phyloP scores from a whole-genome alignment of 2,113 vertebrate genomes.

The Garra rufa region DNA sequence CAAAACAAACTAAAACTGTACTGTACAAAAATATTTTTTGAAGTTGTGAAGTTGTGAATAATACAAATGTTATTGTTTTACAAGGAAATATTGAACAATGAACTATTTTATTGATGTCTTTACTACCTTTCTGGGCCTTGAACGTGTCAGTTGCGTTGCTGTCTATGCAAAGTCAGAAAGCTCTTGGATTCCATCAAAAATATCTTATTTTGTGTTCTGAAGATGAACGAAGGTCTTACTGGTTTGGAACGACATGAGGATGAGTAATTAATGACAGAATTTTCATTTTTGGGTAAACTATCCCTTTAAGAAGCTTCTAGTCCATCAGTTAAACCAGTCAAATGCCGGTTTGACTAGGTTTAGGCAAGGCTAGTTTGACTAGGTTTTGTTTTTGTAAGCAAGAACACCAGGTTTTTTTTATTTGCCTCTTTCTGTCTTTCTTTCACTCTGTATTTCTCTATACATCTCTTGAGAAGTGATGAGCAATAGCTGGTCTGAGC shows the following conservation, averaged over 20 bases:
- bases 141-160: too few species aligned
- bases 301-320: background rate
- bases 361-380: background rate
- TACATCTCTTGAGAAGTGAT: conserved; percentile 9
- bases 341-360: background rate
- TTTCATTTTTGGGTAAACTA: too few species aligned
- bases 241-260: too few species aligned
- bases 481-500: conserved; percentile 25
- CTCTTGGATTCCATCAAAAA: too few species aligned
- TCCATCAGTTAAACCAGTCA: background rate
- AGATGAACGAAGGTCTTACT: too few species aligned
- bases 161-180: too few species aligned
- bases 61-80: background rate
- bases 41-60: too few species aligned
- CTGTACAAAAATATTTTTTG: background rate
- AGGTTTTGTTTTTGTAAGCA: background rate
- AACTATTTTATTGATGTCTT: too few species aligned
- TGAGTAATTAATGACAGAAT: too few species aligned
- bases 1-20: background rate
- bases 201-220: too few species aligned
- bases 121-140: too few species aligned
- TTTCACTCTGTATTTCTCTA: conserved; percentile 2
- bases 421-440: background rate
- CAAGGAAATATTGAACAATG: background rate
- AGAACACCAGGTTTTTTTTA: background rate